Evolutionary conservation across 2,888 invertebrate genomes (phyloP).

Genomic region (Brachycybe producta): DNA sequence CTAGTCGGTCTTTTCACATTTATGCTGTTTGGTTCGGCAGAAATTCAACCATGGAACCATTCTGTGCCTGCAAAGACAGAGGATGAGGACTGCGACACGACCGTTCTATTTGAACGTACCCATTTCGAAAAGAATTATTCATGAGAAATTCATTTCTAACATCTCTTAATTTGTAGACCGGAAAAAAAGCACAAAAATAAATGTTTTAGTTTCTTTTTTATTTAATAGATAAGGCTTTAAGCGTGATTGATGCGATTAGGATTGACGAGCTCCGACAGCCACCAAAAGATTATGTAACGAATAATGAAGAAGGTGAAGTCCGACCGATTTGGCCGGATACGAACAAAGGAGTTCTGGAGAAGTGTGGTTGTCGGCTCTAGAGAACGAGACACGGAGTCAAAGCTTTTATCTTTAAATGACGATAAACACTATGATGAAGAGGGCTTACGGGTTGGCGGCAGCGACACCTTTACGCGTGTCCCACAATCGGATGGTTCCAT

Average conservation of each 20-base stretch:
- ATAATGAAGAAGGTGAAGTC: constrained; percentile 13
- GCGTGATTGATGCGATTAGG: too few species aligned
- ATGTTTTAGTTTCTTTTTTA: too few species aligned
- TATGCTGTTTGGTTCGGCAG: constrained; percentile 3
- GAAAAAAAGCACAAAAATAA: neutral
- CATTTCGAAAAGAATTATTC: neutral
- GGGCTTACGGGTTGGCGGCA: constrained; percentile 12
- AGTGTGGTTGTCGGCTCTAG: constrained; percentile 17
- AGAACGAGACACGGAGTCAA: neutral
- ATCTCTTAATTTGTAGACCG: neutral
- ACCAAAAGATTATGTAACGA: constrained; percentile 18
- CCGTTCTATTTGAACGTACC: too few species aligned
- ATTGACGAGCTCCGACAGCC: constrained; percentile 14
- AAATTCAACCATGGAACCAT: constrained; percentile 10
- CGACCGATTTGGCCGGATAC: constrained; percentile 15
- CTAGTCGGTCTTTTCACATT: neutral
- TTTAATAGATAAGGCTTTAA: neutral
- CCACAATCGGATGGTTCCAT: constrained; percentile 53
- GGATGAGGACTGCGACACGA: too few species aligned
- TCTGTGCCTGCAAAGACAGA: neutral
- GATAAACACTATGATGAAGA: neutral
- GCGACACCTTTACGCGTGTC: constrained; percentile 33
- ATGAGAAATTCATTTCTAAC: neutral
- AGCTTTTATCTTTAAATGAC: neutral
- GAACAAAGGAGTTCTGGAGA: constrained; percentile 19